Percentiles rank a stretch among this genome's conserved stretches.
Conservation (phyloP, 2,113 vertebrate species). For the Esox niger region DNA sequence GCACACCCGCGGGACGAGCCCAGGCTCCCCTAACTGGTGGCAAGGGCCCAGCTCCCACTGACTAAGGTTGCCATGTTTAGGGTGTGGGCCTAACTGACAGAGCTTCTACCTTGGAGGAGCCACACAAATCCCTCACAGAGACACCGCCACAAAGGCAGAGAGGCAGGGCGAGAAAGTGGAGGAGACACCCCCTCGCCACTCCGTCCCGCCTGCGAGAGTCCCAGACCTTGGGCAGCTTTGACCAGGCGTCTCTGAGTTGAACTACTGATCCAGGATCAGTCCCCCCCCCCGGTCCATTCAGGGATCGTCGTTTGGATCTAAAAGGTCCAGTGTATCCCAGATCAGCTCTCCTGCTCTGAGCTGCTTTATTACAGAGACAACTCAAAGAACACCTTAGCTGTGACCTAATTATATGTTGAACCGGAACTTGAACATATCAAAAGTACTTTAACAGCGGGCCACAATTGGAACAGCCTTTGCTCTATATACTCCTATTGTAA, state of each 20-base stretch:
- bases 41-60: conserved; percentile 35
- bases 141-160: conserved; percentile 52
- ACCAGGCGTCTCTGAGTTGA: too few relatives aligned
- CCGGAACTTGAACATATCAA: conserved; percentile 41
- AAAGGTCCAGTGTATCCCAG: conserved; percentile 21
- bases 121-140: conserved; percentile 60
- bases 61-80: background rate
- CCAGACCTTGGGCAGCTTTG: background rate
- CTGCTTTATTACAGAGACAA: conserved; percentile 14
- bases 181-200: conserved; percentile 43
- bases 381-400: conserved; percentile 4
- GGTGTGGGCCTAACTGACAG: conserved; percentile 13
- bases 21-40: background rate
- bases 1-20: conserved; percentile 46
- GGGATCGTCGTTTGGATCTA: too few relatives aligned
- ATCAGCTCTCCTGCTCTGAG: conserved; percentile 21
- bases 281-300: too few relatives aligned
- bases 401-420: conserved; percentile 4
- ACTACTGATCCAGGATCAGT: too few relatives aligned
- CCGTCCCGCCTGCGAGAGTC: conserved; percentile 18
- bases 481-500: conserved; percentile 29
- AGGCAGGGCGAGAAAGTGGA: conserved; percentile 39
- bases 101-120: conserved; percentile 43
- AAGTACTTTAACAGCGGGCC: conserved; percentile 40
- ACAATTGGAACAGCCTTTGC: conserved; percentile 22